Evolutionary conservation across 2,888 invertebrate species (phyloP), one percentile per base, ranked within the genome.

Genomic region (Eilema caniola): DNA sequence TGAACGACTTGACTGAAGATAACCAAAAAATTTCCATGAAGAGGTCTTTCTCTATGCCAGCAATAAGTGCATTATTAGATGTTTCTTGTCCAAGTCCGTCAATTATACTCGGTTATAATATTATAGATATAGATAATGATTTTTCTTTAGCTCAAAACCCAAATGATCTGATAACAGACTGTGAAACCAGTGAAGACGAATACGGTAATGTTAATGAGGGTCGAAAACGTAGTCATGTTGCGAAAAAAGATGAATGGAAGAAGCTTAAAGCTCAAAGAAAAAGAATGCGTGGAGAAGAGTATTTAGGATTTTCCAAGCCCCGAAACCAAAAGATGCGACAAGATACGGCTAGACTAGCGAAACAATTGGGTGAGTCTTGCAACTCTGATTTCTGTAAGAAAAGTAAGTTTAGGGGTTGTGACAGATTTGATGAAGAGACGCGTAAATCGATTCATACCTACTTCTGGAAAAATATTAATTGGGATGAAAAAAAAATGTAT

Each of bases 131-230:
- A 56, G 53, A n/a, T 5, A 56, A 56, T 56, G 53, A 56, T n/a
- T 20, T 8, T n/a, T 23, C 4, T 8, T 23, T n/a, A 23, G n/a
- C n/a, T 20, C 53, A 56, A 56, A 56, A 56, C n/a, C n/a, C n/a
- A 56, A 56, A 56, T 56, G 53, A 56, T n/a, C 2, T 20, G 20
- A 1, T 23, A 56, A 56, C 53, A 56, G 53, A 56, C 53, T 56
- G 53, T 56, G 53, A 56, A 56, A 56, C 53, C 2, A 56, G 53
- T 56, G 53, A 56, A 56, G 53, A 56, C n/a, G 24, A 69, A 11
- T 62, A 3, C 72, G 62, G 10, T 47, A 56, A 33, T 60, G 47
- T 57, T 62, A 60, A 37, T 60, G 25, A 67, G 69, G 67, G 31
- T 31, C 31, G 65, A 60, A 11, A 33, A 14, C n/a, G 3, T 62